Conservation (phyloP, 1,140 invertebrate species). For the Drosophila malerkotliana region DNA sequence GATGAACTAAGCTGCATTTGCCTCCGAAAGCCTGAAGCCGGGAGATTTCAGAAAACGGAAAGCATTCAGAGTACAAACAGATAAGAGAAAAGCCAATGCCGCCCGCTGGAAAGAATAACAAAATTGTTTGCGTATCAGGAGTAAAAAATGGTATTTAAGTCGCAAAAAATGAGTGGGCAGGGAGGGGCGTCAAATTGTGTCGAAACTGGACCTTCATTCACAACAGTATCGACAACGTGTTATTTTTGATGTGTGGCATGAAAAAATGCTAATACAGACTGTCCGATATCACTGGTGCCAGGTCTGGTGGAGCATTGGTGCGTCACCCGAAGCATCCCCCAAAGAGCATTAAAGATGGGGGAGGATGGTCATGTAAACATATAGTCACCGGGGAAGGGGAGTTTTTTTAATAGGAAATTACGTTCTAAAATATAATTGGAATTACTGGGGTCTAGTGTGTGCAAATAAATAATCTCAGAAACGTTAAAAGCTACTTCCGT, state of each 20-base stretch:
- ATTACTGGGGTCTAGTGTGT: conserved; percentile 2
- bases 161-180: conserved; percentile 28
- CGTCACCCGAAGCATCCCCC: neutral
- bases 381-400: conserved; percentile 6
- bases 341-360: neutral
- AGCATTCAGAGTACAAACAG: conserved; percentile 14
- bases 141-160: conserved; percentile 44
- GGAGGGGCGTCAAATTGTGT: conserved; percentile 2
- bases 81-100: conserved; percentile 36
- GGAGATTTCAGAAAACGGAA: conserved; percentile 8
- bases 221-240: too few species aligned
- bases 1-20: conserved; percentile 15
- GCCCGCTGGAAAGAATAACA: conserved; percentile 29
- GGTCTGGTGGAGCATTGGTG: neutral
- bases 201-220: conserved; percentile 32
- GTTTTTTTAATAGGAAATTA: conserved; percentile 6
- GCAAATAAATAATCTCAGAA: neutral
- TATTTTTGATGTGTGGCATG: too few species aligned
- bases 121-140: conserved; percentile 24
- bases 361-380: conserved; percentile 17
- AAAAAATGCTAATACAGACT: too few species aligned
- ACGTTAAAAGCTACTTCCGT: conserved; percentile 5
- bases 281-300: neutral
- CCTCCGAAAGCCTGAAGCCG: conserved; percentile 1
- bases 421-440: conserved; percentile 11